These are phyloP conservation scores for Oncorhynchus kisutch DNA, from an alignment of 2,113 vertebrate species.

Conservation along the genomic window DNA sequence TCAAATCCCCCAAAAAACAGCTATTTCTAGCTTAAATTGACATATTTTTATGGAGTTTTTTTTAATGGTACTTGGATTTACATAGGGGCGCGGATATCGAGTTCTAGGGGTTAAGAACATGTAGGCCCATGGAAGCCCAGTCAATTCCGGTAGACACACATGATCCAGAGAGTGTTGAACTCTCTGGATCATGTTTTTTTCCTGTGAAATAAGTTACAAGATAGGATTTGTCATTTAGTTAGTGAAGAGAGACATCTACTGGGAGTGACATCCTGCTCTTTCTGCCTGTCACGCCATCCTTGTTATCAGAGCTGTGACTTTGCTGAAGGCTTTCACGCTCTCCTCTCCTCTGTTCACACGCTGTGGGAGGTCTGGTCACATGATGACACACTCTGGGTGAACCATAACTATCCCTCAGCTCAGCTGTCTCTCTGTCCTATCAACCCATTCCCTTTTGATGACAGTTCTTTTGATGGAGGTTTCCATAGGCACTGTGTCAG, in stretches of 20 bases:
- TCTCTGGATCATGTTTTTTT: neutral
- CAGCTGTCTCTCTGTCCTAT: neutral
- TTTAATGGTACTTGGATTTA: too few species aligned
- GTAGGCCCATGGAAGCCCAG: neutral
- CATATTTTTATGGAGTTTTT: too few species aligned
- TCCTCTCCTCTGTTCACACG: neutral
- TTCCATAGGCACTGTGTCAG: neutral
- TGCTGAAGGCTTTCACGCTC: slow-evolving; percentile 1
- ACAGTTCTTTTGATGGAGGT: neutral
- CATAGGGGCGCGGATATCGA: too few species aligned
- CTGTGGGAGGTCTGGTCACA: neutral
- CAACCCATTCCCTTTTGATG: too few species aligned
- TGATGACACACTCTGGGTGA: slow-evolving; percentile 17
- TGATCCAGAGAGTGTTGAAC: neutral
- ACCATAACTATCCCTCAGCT: slow-evolving; percentile 5
- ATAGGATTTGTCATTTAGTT: neutral
- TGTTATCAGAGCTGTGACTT: neutral
- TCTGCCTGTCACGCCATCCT: neutral
- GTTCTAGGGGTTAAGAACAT: neutral
- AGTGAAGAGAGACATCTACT: slow-evolving; percentile 2
- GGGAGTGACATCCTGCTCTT: neutral
- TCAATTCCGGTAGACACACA: neutral
- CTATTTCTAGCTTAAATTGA: too few species aligned
- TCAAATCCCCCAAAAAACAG: too few species aligned
- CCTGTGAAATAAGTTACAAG: neutral